These are phyloP conservation scores for Sporophila hypoxantha DNA, from an alignment of 2,113 vertebrate genomes.

Conservation along the genomic window DNA sequence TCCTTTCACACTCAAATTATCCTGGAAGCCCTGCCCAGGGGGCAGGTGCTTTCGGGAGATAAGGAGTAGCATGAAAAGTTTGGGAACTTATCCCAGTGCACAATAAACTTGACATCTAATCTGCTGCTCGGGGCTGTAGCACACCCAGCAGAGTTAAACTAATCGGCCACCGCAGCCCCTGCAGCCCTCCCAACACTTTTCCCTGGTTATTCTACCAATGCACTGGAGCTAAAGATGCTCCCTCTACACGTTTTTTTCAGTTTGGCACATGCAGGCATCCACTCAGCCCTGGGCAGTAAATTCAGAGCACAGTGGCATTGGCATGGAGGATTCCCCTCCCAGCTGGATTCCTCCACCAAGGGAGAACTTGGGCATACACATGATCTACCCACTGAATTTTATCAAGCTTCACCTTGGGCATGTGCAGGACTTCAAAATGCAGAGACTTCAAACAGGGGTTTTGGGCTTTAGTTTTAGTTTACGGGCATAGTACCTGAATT, in stretches of 20 bases:
- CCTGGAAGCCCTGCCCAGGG: not conserved
- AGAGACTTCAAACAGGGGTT: not conserved
- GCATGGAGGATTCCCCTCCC: not conserved
- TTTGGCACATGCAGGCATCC: not conserved
- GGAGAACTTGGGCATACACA: not conserved
- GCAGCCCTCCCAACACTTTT: not conserved
- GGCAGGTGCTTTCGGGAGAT: not conserved
- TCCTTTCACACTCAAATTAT: not conserved
- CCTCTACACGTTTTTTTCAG: not conserved
- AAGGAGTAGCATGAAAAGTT: not conserved
- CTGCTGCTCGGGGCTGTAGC: not conserved
- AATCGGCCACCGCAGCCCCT: rapidly evolving
- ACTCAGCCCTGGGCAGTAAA: not conserved
- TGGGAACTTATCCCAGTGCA: not conserved
- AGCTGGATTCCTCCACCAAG: not conserved
- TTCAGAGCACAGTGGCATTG: not conserved
- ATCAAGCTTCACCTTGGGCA: not conserved
- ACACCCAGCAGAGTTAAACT: not conserved
- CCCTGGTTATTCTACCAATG: not conserved
- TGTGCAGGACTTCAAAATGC: not conserved
- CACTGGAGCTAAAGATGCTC: not conserved
- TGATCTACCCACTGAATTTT: not conserved
- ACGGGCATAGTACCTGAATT: not conserved
- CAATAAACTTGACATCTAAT: not conserved
- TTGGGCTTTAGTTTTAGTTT: not conserved